These are phyloP conservation scores for Centropristis striata DNA, from an alignment of 2,113 vertebrate species.

Conservation along the genomic window DNA sequence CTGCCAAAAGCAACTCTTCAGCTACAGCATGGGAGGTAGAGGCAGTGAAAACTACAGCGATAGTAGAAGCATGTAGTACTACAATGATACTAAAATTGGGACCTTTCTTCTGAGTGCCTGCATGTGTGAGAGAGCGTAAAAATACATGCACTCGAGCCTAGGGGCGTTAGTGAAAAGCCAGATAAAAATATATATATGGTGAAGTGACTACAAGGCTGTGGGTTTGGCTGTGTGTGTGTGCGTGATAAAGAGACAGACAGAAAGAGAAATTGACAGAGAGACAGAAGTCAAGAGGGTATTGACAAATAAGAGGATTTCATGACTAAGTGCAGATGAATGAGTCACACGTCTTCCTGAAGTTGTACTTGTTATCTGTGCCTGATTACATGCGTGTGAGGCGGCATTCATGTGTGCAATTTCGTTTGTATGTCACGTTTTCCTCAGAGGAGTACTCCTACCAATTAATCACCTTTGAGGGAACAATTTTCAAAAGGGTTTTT, in stretches of 20 bases:
- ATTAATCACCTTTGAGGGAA: conserved; percentile 15
- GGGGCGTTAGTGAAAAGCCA: conserved; percentile 21
- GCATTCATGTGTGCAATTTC: conserved; percentile 8
- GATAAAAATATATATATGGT: background rate
- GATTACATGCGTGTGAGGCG: conserved; percentile 14
- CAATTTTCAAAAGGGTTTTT: conserved; percentile 23
- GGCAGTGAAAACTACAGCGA: conserved; percentile 4
- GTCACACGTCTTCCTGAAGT: conserved; percentile 40
- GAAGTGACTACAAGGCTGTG: background rate
- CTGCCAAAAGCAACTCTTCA: conserved; percentile 41
- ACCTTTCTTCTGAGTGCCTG: background rate
- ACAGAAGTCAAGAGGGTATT: background rate
- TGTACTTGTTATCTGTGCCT: conserved; percentile 39
- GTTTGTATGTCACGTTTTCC: conserved; percentile 4
- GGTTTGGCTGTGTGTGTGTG: background rate
- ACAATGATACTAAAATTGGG: conserved; percentile 1
- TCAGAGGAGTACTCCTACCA: conserved; percentile 11
- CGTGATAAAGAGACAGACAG: background rate
- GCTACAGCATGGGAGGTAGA: conserved; percentile 7
- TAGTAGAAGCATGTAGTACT: background rate
- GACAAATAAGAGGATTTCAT: conserved; percentile 35
- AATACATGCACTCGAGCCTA: conserved; percentile 14
- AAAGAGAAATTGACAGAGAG: background rate
- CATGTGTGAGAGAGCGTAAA: conserved; percentile 25
- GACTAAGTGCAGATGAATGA: conserved; percentile 33